Percentiles rank a stretch among this genome's conserved stretches.
phyloP scores from a whole-genome alignment of 2,113 vertebrate genomes.

The Oryzias curvinotus region DNA sequence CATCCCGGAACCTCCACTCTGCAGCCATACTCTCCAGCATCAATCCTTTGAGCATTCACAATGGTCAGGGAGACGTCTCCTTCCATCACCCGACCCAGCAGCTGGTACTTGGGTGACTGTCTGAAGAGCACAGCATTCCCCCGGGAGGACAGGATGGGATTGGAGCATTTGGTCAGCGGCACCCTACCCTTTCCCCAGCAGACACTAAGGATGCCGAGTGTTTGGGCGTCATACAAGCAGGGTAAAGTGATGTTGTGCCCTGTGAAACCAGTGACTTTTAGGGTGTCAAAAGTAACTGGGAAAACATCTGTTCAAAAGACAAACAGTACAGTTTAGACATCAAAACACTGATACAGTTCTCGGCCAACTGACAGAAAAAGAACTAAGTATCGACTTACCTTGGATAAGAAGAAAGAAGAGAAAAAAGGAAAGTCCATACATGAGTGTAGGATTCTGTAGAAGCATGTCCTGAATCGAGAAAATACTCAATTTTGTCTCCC shows the following conservation, averaged over 20 bases:
- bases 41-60: conserved; percentile 22
- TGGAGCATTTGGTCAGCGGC: conserved; percentile 48
- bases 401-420: conserved; percentile 49
- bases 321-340: not conserved
- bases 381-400: conserved; percentile 52
- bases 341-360: not conserved
- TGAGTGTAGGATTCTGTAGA: conserved; percentile 51
- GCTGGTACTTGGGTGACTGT: conserved; percentile 53
- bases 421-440: conserved; percentile 48
- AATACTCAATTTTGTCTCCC: conserved; percentile 10
- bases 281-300: conserved; percentile 27
- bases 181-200: conserved; percentile 79
- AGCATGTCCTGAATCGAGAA: conserved; percentile 33
- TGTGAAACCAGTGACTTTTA: conserved; percentile 54
- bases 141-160: conserved; percentile 65
- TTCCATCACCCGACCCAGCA: conserved; percentile 35
- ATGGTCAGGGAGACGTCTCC: conserved; percentile 83
- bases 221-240: conserved; percentile 65
- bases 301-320: conserved; percentile 10
- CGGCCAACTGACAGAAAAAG: conserved; percentile 28
- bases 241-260: conserved; percentile 75
- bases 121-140: conserved; percentile 5
- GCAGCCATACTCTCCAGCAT: conserved; percentile 83
- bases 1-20: conserved; percentile 72
- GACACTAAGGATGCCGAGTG: conserved; percentile 32